A percentile compares a stretch with the other conserved stretches of the same genome.
Conservation (phyloP, 2,113 vertebrate species). For the Scolopax mira region DNA sequence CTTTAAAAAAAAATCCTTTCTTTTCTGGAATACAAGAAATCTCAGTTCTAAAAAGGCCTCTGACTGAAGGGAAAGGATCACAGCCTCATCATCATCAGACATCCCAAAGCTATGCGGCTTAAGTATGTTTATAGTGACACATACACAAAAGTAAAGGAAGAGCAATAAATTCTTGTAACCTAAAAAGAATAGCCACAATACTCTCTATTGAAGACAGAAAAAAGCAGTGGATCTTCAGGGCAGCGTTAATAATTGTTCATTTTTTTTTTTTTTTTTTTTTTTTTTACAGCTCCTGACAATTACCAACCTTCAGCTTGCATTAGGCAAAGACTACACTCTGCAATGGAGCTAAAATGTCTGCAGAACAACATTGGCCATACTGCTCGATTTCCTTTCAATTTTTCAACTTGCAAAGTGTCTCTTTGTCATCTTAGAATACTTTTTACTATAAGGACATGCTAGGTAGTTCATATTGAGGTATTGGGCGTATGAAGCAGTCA, state of each 20-base stretch:
- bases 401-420: not conserved
- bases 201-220: not conserved
- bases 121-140: fast-evolving
- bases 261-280: not conserved
- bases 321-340: conserved; percentile 60
- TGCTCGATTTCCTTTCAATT: fast-evolving
- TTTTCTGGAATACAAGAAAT: not conserved
- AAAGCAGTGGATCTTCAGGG: fast-evolving
- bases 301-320: not conserved
- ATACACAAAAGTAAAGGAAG: not conserved
- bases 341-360: conserved; percentile 14
- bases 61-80: not conserved
- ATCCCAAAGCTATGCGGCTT: not conserved
- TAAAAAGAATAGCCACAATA: not conserved
- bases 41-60: fast-evolving
- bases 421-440: not conserved
- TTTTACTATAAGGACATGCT: not conserved
- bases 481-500: not conserved
- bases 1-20: not conserved
- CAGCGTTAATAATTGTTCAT: not conserved
- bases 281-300: conserved; percentile 49
- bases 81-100: not conserved
- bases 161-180: not conserved
- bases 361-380: fast-evolving
- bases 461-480: not conserved